Conservation (phyloP, 2,797 vertebrate genomes). For the Scyliorhinus canicula region DNA sequence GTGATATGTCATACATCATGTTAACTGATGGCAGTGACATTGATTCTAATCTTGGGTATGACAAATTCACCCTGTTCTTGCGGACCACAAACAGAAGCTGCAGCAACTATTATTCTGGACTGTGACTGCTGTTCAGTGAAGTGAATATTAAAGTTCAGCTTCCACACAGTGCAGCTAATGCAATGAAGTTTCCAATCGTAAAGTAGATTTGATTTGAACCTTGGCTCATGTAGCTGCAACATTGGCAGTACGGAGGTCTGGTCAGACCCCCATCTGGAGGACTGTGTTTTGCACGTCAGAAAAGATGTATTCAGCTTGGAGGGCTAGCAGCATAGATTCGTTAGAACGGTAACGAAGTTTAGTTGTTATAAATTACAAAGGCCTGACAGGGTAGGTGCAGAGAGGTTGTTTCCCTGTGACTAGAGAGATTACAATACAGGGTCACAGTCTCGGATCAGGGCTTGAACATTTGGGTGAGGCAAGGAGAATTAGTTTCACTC, state of each 20-base stretch:
- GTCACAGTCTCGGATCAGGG: too few species aligned
- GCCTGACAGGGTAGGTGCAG: too few species aligned
- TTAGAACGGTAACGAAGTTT: background rate
- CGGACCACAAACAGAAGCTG: background rate
- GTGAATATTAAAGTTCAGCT: conserved; percentile 1
- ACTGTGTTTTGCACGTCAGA: background rate
- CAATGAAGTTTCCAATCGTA: background rate
- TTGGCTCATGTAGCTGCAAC: background rate
- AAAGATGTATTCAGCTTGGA: background rate
- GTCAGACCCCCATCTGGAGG: background rate
- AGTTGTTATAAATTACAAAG: background rate
- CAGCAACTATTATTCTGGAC: background rate
- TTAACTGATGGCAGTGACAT: background rate
- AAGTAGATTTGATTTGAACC: background rate
- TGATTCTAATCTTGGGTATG: background rate
- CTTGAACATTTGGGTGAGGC: too few species aligned
- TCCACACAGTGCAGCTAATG: background rate
- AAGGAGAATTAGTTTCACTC: too few species aligned
- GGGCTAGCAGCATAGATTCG: background rate
- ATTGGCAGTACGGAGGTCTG: background rate
- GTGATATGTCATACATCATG: background rate
- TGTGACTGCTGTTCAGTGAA: background rate
- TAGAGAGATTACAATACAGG: too few species aligned
- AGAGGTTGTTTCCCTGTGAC: too few species aligned
- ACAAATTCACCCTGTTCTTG: background rate